These are phyloP conservation scores for Nephrotoma flavescens DNA, from an alignment of 2,888 invertebrate species.

Conservation along the genomic window DNA sequence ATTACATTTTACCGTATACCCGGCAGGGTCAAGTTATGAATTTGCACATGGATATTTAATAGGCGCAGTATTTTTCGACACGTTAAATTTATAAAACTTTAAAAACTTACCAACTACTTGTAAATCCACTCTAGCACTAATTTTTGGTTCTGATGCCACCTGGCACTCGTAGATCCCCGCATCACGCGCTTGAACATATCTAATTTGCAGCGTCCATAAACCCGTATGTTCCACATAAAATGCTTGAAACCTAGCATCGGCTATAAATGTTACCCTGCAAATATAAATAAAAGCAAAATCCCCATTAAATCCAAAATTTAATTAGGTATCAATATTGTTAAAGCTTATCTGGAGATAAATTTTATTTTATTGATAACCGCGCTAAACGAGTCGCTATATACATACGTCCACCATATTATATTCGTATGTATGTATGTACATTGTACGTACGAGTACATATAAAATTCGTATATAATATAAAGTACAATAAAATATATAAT, in stretches of 20 bases:
- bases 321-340: not conserved
- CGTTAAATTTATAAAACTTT: no score
- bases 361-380: not conserved
- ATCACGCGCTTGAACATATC: conserved; percentile 81
- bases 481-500: not conserved
- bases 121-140: conserved; percentile 82
- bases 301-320: not conserved
- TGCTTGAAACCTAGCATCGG: conserved; percentile 83
- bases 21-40: no score
- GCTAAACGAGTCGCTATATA: not conserved
- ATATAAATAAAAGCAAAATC: not conserved
- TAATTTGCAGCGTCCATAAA: conserved; percentile 83
- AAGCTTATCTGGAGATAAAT: not conserved
- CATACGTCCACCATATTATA: no score
- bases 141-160: conserved; percentile 88
- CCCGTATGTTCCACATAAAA: conserved; percentile 55
- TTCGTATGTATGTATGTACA: no score
- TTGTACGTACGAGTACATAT: not conserved
- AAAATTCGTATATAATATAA: not conserved
- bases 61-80: no score
- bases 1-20: no score
- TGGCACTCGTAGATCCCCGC: conserved; percentile 89
- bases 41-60: no score
- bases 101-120: conserved; percentile 73
- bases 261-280: conserved; percentile 62